A percentile compares a stretch with the other conserved stretches of the same genome.
Conservation (phyloP, 2,797 vertebrate genomes). For the Microchirus variegatus region DNA sequence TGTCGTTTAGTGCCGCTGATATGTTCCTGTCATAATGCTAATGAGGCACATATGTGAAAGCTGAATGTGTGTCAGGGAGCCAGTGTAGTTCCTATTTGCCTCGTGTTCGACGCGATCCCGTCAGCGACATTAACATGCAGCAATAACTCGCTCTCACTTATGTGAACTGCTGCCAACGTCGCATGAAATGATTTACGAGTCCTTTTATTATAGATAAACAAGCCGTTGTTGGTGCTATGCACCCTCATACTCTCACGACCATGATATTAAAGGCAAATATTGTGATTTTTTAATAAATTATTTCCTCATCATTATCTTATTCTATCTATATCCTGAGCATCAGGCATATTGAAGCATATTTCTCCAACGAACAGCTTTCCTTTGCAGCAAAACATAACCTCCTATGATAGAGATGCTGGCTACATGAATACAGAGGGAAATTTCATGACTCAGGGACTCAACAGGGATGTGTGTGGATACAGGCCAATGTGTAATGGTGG, state of each 20-base stretch:
- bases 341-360: too few species aligned
- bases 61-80: constrained; percentile 51
- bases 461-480: too few species aligned
- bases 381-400: too few species aligned
- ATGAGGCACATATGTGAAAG: constrained; percentile 65
- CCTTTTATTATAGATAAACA: constrained; percentile 58
- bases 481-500: too few species aligned
- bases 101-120: constrained; percentile 64
- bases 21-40: constrained; percentile 54
- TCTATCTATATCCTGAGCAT: too few species aligned
- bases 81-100: constrained; percentile 42
- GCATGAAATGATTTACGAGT: constrained; percentile 55
- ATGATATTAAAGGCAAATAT: too few species aligned
- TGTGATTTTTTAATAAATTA: too few species aligned
- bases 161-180: constrained; percentile 44
- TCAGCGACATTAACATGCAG: constrained; percentile 64
- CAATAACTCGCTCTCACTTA: constrained; percentile 48
- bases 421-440: too few species aligned
- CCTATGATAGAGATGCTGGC: too few species aligned
- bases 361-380: too few species aligned
- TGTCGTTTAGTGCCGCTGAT: constrained; percentile 49
- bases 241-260: not conserved
- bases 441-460: too few species aligned
- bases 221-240: constrained; percentile 40
- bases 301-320: too few species aligned